Conservation (phyloP, 1,140 invertebrate genomes). For the Lordiphosa collinella region DNA sequence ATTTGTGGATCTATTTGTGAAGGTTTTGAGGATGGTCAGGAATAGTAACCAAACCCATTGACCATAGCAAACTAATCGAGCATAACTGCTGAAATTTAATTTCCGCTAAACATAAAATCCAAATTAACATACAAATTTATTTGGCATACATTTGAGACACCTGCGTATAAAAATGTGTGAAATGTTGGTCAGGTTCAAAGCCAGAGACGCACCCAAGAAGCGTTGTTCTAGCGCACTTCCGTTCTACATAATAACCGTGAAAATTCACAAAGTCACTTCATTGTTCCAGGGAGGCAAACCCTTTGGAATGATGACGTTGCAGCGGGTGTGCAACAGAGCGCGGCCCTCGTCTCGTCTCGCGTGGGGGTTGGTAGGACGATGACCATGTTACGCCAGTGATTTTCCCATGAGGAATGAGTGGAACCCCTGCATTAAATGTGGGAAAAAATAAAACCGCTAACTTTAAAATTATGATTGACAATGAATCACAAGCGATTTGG, state of each 20-base stretch:
- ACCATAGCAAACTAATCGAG: constrained; percentile 33
- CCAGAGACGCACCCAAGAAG: constrained; percentile 26
- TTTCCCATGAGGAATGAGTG: constrained; percentile 51
- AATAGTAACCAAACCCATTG: background rate
- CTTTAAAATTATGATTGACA: constrained; percentile 36
- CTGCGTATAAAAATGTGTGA: constrained; percentile 57
- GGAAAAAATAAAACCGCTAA: constrained; percentile 46
- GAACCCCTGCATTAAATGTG: constrained; percentile 55
- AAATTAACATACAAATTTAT: constrained; percentile 48
- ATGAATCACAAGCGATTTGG: constrained; percentile 6
- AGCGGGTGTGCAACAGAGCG: constrained; percentile 6
- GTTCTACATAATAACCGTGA: constrained; percentile 59
- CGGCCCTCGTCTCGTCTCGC: background rate
- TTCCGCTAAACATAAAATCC: constrained; percentile 34
- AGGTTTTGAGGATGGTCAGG: background rate
- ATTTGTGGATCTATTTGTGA: no score
- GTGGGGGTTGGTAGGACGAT: constrained; percentile 11
- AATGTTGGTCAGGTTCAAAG: constrained; percentile 40
- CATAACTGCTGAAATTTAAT: constrained; percentile 37
- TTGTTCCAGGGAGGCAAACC: constrained; percentile 13
- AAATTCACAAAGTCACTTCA: constrained; percentile 18
- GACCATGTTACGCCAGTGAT: constrained; percentile 49
- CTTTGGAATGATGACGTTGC: constrained; percentile 16
- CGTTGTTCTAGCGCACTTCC: constrained; percentile 63
- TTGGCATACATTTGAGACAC: constrained; percentile 39